Conservation (phyloP, 2,113 vertebrate genomes). For the Chionomys nivalis region DNA sequence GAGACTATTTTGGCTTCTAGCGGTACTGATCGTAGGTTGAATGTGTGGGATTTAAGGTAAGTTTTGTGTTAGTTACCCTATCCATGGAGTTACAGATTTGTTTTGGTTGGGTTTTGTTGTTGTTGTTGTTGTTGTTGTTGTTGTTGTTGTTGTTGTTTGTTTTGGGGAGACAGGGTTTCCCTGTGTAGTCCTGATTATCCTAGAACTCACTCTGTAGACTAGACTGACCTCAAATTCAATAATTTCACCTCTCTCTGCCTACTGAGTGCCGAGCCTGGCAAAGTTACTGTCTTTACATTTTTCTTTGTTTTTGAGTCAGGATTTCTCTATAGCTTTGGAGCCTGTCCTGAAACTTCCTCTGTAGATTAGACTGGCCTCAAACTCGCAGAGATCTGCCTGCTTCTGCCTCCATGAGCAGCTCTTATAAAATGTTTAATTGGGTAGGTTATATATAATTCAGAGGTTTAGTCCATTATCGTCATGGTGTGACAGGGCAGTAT, state of each 20-base stretch:
- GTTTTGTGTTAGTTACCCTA: neutral
- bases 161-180: neutral
- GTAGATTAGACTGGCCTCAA: no score
- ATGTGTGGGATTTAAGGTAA: conserved; percentile 98
- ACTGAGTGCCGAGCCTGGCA: no score
- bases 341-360: no score
- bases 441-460: neutral
- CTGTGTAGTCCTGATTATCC: neutral
- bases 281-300: conserved; percentile 23
- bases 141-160: neutral
- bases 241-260: neutral
- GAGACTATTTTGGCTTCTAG: conserved; percentile 99
- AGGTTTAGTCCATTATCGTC: neutral
- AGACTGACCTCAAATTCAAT: neutral
- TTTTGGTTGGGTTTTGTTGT: neutral
- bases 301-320: neutral
- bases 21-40: conserved; percentile 97
- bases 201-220: neutral
- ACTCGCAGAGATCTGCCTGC: no score
- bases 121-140: neutral
- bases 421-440: neutral
- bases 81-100: neutral
- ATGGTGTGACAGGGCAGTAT: neutral
- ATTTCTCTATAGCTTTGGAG: no score
- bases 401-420: no score